Percentiles rank a stretch among this genome's conserved stretches.
phyloP scores from a whole-genome alignment of 2,888 invertebrate species.

The Campoplex nolae region DNA sequence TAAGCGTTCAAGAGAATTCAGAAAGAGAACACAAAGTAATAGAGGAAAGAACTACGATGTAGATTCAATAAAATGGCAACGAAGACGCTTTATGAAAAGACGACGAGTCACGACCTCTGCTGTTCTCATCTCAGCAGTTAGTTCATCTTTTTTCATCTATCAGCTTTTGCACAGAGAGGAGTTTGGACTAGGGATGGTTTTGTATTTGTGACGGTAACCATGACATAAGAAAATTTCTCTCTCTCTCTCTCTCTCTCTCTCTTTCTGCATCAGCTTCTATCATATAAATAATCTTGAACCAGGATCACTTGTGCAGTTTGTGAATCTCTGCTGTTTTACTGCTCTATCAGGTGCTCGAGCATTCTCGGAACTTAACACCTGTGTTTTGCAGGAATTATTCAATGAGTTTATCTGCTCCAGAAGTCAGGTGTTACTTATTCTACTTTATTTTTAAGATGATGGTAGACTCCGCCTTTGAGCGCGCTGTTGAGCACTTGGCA shows the following conservation, averaged over 20 bases:
- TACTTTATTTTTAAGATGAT: neutral
- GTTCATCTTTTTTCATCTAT: slow-evolving; percentile 37
- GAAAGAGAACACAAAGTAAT: neutral
- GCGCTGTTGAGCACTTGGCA: neutral
- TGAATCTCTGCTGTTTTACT: slow-evolving; percentile 14
- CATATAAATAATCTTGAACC: neutral
- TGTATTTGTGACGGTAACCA: slow-evolving; percentile 12
- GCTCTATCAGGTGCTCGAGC: slow-evolving; percentile 28
- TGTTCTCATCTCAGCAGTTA: slow-evolving; percentile 21
- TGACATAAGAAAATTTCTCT: slow-evolving; percentile 42
- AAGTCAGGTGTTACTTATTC: neutral
- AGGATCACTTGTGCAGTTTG: neutral
- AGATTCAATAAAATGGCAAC: slow-evolving; percentile 25
- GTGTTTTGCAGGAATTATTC: slow-evolving; percentile 26
- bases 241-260: slow-evolving; percentile 19
- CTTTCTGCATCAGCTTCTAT: neutral
- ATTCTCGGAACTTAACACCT: slow-evolving; percentile 30
- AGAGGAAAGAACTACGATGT: slow-evolving; percentile 6
- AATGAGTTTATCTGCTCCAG: slow-evolving; percentile 11
- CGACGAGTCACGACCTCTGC: slow-evolving; percentile 8
- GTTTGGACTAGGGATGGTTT: slow-evolving; percentile 23
- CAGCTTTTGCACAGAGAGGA: slow-evolving; percentile 8
- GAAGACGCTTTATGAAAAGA: slow-evolving; percentile 13
- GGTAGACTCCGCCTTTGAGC: neutral
- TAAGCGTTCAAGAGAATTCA: neutral